Evolutionary conservation across 2,888 invertebrate species (phyloP).

Genomic region (Temnothorax rugatulus): DNA sequence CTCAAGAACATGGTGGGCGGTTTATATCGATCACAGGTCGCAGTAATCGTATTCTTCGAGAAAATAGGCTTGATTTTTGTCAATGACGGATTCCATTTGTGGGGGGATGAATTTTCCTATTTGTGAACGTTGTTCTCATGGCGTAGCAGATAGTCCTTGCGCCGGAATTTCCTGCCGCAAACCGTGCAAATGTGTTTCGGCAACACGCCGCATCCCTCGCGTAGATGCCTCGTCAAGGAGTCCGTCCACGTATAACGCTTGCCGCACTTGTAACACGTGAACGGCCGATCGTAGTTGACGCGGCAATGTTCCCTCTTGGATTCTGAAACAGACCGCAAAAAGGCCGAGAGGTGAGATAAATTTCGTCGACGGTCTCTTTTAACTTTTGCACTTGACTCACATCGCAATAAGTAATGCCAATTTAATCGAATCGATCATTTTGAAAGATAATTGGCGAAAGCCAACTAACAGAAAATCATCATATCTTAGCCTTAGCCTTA

Average conservation of each 20-base stretch:
- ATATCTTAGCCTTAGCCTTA: background rate
- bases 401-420: background rate
- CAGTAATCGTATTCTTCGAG: conserved; percentile 10
- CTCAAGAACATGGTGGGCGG: background rate
- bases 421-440: conserved; percentile 24
- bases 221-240: conserved; percentile 81
- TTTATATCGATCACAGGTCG: conserved; percentile 33
- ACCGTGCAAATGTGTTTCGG: conserved; percentile 78
- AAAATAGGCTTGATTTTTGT: background rate
- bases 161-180: conserved; percentile 83
- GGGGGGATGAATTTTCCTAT: conserved; percentile 36
- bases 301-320: conserved; percentile 72
- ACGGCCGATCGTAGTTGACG: conserved; percentile 76
- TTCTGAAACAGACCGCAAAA: conserved; percentile 75
- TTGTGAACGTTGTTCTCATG: conserved; percentile 76
- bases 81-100: background rate
- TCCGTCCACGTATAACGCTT: conserved; percentile 83
- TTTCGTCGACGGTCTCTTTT: conserved; percentile 25
- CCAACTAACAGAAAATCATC: background rate
- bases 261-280: conserved; percentile 81
- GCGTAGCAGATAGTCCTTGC: conserved; percentile 80
- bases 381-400: background rate
- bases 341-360: conserved; percentile 63
- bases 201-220: conserved; percentile 78
- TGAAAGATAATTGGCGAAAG: background rate